Percentiles rank a stretch among this genome's conserved stretches.
These are phyloP conservation scores for Morone saxatilis DNA, from an alignment of 2,113 vertebrate species.

Conservation along the genomic window DNA sequence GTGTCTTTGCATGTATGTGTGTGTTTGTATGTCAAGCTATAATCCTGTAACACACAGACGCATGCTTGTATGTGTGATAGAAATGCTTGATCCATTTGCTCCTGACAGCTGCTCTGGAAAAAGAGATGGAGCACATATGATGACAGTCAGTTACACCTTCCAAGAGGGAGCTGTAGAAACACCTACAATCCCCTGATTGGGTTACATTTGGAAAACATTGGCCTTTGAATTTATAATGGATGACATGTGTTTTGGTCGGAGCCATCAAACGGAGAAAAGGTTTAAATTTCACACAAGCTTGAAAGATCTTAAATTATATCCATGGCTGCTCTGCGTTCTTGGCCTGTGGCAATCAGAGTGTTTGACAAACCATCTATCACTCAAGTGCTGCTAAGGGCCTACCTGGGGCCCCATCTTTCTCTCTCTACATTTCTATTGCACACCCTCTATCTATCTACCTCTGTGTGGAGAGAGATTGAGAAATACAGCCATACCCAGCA, in stretches of 20 bases:
- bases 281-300: conserved; percentile 43
- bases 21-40: neutral
- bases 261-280: conserved; percentile 23
- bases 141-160: conserved; percentile 9
- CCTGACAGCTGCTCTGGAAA: conserved; percentile 11
- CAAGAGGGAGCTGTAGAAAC: conserved; percentile 13
- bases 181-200: neutral
- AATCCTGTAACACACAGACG: neutral
- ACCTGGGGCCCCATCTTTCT: conserved; percentile 15
- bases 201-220: neutral
- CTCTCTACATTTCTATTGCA: neutral
- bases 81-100: conserved; percentile 22
- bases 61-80: conserved; percentile 1
- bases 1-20: neutral
- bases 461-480: neutral
- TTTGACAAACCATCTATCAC: conserved; percentile 53
- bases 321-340: conserved; percentile 2
- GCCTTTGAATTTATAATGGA: conserved; percentile 3
- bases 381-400: neutral
- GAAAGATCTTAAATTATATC: conserved; percentile 44
- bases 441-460: neutral
- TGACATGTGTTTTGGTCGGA: conserved; percentile 23
- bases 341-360: conserved; percentile 22
- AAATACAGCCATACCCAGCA: neutral
- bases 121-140: neutral